Evolutionary conservation across 1,140 invertebrate species (phyloP), one percentile per base, ranked within the genome.

Genomic region (Neodiprion fabricii): DNA sequence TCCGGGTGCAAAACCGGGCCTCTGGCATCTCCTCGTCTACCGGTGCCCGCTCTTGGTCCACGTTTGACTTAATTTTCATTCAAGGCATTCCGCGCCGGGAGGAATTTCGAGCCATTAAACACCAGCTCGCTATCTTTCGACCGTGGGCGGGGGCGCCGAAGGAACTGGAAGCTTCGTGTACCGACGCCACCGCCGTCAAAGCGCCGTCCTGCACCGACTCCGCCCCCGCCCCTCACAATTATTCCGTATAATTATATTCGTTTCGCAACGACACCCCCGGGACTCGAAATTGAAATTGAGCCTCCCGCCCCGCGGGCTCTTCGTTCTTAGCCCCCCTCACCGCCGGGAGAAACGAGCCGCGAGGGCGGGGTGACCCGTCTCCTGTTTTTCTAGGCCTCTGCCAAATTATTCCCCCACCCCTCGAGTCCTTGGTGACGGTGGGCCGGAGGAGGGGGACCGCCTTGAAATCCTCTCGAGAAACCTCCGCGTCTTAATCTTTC

Each of bases 211-310:
- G 28, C 28, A 40, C 28, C 48, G 65, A 12, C 14, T 50, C 14
- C 72, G 28, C 67, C 72, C 48, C 76, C 74, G 76, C 72, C 79
- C 77, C 84, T 87, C 85, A 87, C 84, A 87, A 88, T 88, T 88
- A 88, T 88, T 87, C 82, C 83, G 86, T 87, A 88, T 88, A 88
- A 88, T 88, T 88, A 88, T 88, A 88, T 88, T 88, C 86, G 85
- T 88, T 88, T 86, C 82, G 83, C 82, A 87, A 88, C 85, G 86
- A 87, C 85, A 86, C 86, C 85, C 86, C 77, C 77, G 87, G 83
- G 86, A 82, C 85, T 86, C 80, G 84, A 88, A 88, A 88, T 88
- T 88, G 87, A 88, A 88, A 88, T 72, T 67, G 67, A 75, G 50
- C 68, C 71, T 50, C 40, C 48, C 40, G 21, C 67, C 49, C 71